A percentile compares a stretch with the other conserved stretches of the same genome.
These are phyloP conservation scores for Lingula anatina DNA, from an alignment of 2,888 invertebrate genomes.

Conservation along the genomic window DNA sequence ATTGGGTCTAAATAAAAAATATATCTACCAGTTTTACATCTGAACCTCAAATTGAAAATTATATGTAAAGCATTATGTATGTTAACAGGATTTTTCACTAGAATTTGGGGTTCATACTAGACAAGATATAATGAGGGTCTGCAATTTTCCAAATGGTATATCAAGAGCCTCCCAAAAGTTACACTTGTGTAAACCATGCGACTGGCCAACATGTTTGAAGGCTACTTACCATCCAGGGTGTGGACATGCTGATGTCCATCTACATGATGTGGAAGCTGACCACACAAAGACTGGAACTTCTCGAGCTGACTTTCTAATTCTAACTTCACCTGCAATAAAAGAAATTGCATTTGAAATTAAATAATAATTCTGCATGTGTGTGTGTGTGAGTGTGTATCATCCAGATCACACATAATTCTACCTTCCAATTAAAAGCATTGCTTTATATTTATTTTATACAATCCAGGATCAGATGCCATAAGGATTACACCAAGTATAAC, in stretches of 20 bases:
- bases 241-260: no score
- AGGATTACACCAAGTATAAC: no score
- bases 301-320: slow-evolving; percentile 40
- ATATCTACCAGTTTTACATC: no score
- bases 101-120: neutral
- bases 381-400: neutral
- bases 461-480: neutral
- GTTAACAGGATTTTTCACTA: neutral
- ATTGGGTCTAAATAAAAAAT: neutral
- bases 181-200: neutral
- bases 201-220: neutral
- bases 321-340: slow-evolving; percentile 21
- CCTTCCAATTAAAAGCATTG: neutral
- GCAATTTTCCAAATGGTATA: neutral
- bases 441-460: neutral
- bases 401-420: neutral
- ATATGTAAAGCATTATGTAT: neutral
- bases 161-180: neutral
- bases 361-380: neutral
- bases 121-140: neutral
- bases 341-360: neutral
- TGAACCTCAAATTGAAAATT: no score
- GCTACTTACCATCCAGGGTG: neutral
- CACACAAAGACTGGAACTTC: slow-evolving; percentile 25
- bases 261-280: slow-evolving; percentile 30